phyloP scores from a whole-genome alignment of 2,888 invertebrate species.

The Strigamia maritima region DNA sequence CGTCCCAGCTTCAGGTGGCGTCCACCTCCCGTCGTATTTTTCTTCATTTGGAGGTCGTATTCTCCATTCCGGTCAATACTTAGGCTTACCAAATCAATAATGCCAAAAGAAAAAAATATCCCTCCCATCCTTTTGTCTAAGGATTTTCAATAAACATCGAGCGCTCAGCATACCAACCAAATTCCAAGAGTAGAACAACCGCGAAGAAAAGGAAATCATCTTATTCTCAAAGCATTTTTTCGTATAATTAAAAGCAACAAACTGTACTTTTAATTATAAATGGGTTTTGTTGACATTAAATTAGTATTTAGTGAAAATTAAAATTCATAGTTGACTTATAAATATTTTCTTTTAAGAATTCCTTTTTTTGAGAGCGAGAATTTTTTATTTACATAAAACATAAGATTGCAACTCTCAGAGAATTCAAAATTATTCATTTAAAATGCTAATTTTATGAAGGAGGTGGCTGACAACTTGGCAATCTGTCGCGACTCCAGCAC shows the following conservation, averaged over 20 bases:
- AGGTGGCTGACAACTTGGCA: not conserved
- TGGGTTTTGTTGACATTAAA: not conserved
- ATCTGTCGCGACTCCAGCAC: not conserved
- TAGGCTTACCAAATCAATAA: conserved; percentile 8
- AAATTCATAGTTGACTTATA: not conserved
- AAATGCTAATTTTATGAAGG: not conserved
- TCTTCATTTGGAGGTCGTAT: conserved; percentile 21
- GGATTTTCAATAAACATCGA: not conserved
- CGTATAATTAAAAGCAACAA: not conserved
- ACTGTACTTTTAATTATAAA: not conserved
- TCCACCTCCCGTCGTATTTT: not conserved
- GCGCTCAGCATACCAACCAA: not conserved
- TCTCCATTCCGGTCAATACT: conserved; percentile 17
- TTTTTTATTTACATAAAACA: not conserved
- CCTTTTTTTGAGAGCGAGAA: not conserved
- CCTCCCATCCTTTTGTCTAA: not conserved
- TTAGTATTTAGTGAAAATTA: not conserved
- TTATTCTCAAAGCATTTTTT: not conserved
- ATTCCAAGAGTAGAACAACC: not conserved
- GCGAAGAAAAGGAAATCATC: not conserved
- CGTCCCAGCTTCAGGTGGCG: conserved; percentile 12
- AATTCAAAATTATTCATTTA: not conserved
- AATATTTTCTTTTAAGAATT: not conserved
- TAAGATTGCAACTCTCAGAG: not conserved
- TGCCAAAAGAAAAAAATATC: not conserved